Conservation (phyloP, 2,113 vertebrate genomes). For the Microcebus tavaratra region DNA sequence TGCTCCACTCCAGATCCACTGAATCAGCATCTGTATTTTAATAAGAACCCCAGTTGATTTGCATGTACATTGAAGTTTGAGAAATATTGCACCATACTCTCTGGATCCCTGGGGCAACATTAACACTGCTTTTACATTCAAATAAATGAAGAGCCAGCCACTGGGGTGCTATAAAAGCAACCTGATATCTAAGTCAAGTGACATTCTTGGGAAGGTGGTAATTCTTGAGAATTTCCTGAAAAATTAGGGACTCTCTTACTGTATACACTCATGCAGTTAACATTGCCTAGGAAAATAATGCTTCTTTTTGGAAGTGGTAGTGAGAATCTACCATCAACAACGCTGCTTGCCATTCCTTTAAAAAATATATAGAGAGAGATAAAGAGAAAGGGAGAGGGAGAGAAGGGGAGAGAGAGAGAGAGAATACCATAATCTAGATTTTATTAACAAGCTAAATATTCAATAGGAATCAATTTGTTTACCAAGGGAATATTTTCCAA, state of each 20-base stretch:
- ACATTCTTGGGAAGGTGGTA: conserved; percentile 4
- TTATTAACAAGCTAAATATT: neutral
- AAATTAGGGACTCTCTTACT: neutral
- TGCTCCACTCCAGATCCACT: neutral
- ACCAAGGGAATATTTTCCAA: neutral
- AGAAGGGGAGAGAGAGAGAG: no score
- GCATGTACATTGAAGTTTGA: neutral
- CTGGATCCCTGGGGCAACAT: conserved; percentile 11
- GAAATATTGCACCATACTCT: neutral
- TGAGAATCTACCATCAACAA: neutral
- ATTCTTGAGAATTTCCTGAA: conserved; percentile 25
- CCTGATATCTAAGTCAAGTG: conserved; percentile 37
- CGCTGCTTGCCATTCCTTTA: neutral
- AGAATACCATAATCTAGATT: neutral
- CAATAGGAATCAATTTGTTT: neutral
- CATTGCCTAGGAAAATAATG: neutral
- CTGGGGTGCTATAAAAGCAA: neutral
- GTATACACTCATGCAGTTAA: neutral
- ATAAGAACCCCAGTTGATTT: conserved; percentile 31
- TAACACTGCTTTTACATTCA: conserved; percentile 54
- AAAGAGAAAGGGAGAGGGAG: no score
- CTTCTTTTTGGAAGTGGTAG: neutral
- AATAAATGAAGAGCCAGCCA: conserved; percentile 53
- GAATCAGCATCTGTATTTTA: conserved; percentile 51
- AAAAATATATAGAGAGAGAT: neutral